Percentiles rank a stretch among this genome's conserved stretches.
These are phyloP conservation scores for Brachionus rubens DNA, from an alignment of 1,140 invertebrate genomes.

Conservation along the genomic window DNA sequence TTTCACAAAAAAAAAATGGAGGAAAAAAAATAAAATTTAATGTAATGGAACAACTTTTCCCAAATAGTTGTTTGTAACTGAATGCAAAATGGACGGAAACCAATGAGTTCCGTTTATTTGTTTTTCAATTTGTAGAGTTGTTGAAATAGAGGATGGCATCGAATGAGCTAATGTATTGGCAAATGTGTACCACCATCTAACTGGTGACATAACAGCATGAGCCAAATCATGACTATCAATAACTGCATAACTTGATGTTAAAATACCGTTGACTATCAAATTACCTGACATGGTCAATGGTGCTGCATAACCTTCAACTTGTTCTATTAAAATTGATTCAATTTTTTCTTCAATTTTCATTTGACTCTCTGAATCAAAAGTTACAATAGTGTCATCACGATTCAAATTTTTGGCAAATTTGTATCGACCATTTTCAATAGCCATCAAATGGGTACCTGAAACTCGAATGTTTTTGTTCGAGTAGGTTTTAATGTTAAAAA, in stretches of 20 bases:
- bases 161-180: background rate
- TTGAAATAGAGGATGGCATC: background rate
- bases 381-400: background rate
- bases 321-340: constrained; percentile 22
- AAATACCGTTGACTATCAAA: constrained; percentile 80
- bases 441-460: constrained; percentile 39
- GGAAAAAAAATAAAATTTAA: background rate
- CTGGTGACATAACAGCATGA: constrained; percentile 61
- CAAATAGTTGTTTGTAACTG: constrained; percentile 32
- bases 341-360: constrained; percentile 19
- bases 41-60: constrained; percentile 18
- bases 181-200: constrained; percentile 45
- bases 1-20: constrained; percentile 8
- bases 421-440: constrained; percentile 6
- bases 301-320: constrained; percentile 61
- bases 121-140: constrained; percentile 13
- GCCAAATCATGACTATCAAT: constrained; percentile 80
- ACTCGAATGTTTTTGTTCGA: constrained; percentile 25
- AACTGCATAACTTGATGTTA: constrained; percentile 89
- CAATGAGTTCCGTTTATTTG: constrained; percentile 43
- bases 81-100: constrained; percentile 29
- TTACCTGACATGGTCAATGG: constrained; percentile 82
- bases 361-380: constrained; percentile 8
- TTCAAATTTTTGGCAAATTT: constrained; percentile 40
- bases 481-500: constrained; percentile 38